A percentile compares a stretch with the other conserved stretches of the same genome.
Evolutionary conservation across 2,888 invertebrate genomes (phyloP).

Genomic region (Drosophila maculinotata): DNA sequence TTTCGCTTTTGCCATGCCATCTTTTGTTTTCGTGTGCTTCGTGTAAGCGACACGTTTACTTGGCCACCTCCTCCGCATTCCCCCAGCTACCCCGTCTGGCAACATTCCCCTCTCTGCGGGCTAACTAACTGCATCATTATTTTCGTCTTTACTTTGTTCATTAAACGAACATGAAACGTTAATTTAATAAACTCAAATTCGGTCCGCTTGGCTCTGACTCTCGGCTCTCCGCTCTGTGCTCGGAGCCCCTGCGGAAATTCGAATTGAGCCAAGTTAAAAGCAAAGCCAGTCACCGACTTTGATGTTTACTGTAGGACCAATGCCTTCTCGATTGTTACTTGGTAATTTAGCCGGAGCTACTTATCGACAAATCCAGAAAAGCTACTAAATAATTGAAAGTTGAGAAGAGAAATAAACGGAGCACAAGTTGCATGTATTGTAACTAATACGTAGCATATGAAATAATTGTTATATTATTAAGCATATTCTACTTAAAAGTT

Average conservation of each 20-base stretch:
- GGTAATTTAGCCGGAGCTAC: neutral
- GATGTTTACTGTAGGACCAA: slow-evolving; percentile 28
- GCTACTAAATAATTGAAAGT: neutral
- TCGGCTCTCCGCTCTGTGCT: neutral
- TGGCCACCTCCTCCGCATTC: neutral
- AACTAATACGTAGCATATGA: too few species aligned
- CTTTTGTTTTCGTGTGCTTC: slow-evolving; percentile 65
- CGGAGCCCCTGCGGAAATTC: slow-evolving; percentile 17
- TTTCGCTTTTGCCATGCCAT: slow-evolving; percentile 63
- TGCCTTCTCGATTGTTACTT: slow-evolving; percentile 5
- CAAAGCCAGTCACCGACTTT: slow-evolving; percentile 31
- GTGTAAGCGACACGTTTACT: slow-evolving; percentile 72
- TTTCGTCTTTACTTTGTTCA: slow-evolving; percentile 78
- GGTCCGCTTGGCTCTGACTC: slow-evolving; percentile 36
- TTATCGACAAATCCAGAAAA: neutral
- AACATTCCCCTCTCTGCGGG: slow-evolving; percentile 5
- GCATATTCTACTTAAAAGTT: too few species aligned
- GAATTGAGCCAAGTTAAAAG: slow-evolving; percentile 50
- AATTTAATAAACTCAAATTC: slow-evolving; percentile 78
- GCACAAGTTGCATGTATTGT: too few species aligned
- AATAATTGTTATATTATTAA: too few species aligned
- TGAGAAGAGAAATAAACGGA: too few species aligned
- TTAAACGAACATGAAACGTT: slow-evolving; percentile 81
- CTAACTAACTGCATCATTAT: slow-evolving; percentile 75
- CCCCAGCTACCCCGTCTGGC: too few species aligned